phyloP scores from a whole-genome alignment of 2,113 vertebrate genomes.

The Oreochromis aureus region DNA sequence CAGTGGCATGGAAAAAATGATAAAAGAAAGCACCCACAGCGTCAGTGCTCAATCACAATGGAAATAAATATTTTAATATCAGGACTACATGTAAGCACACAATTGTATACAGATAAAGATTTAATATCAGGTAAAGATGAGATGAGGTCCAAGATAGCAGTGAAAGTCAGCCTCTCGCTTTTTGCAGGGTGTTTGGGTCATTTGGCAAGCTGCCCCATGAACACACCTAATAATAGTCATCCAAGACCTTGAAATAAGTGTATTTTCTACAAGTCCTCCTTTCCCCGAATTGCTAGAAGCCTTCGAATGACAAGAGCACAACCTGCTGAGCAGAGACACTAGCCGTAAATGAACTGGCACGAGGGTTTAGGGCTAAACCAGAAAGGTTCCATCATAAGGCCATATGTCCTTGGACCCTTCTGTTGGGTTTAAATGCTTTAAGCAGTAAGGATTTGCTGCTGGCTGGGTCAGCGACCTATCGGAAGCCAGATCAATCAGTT shows the following conservation, averaged over 20 bases:
- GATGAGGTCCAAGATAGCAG: neutral
- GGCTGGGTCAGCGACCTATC: neutral
- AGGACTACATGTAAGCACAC: neutral
- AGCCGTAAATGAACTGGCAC: neutral
- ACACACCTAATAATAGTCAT: neutral
- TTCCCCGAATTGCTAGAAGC: neutral
- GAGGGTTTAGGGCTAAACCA: neutral
- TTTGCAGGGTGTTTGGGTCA: neutral
- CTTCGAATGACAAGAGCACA: neutral
- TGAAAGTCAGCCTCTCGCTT: neutral
- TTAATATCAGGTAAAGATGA: neutral
- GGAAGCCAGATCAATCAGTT: neutral
- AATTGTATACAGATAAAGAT: neutral
- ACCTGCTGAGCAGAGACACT: neutral
- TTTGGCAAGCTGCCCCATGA: neutral
- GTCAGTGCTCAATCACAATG: neutral
- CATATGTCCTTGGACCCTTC: neutral
- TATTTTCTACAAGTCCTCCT: neutral
- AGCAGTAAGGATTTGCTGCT: neutral
- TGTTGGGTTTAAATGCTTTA: neutral
- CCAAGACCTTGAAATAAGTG: neutral
- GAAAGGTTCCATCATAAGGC: neutral
- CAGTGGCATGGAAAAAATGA: neutral
- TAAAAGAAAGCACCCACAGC: neutral
- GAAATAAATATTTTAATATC: neutral